Evolutionary conservation across 2,797 vertebrate genomes (phyloP), one percentile per base, ranked within the genome.

Genomic region (Gambusia yucatana): DNA sequence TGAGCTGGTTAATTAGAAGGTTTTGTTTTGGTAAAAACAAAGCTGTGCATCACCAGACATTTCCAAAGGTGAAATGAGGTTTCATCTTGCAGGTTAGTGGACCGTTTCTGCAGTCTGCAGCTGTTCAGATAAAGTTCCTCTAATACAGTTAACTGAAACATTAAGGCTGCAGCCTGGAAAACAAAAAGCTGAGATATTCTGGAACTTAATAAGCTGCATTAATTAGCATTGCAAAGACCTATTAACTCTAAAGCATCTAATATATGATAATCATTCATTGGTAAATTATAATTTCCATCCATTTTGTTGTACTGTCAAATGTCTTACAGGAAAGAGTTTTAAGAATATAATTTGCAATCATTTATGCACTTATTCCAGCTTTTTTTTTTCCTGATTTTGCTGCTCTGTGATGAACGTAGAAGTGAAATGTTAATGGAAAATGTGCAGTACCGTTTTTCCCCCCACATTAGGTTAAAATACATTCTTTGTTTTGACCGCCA

Each of bases 401-500:
- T 33, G 59, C 13, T 33, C 4, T 36, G 59, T 33, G 59, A 59
- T 30, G n/a, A 59, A 5, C 30, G 57, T 28, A 59, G 28, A 59
- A 57, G n/a, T 4, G 13, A 9, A 20, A 41, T 65, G 36, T 65
- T 10, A 39, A 22, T 67, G 36, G 36, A 5, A 16, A 9, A 41
- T 25, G 3, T 41, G 2, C 20, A 41, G 72, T 39, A 73, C 20
- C 10, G 30, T 33, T 47, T 48, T 46, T 50, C 0, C 20, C 6
- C 11, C 57, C 13, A 16, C 17, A 33, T 6, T 6, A 39, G 3
- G 22, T 36, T 25, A 48, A 30, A 20, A 48, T 16, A 3, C 8
- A 2, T 20, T 80, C 43, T 48, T 75, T 1, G 41, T 22, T 1
- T 74, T 28, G 55, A 74, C 86, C 93, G 86, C 82, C n/a, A 91